phyloP scores from a whole-genome alignment of 2,797 vertebrate genomes.

The Macropodus opercularis region DNA sequence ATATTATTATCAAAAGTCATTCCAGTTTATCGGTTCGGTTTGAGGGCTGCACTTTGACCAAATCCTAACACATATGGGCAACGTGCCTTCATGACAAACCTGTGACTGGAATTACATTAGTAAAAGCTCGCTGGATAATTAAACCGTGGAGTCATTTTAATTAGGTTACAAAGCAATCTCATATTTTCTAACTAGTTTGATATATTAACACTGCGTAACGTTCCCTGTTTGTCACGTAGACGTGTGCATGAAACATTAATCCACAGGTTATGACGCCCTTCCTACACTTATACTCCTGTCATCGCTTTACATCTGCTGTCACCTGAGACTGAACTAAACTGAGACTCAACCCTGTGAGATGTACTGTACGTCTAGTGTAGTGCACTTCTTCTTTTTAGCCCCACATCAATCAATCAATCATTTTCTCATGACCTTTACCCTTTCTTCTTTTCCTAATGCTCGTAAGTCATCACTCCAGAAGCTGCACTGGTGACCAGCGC shows the following conservation, averaged over 20 bases:
- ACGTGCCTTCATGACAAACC: neutral
- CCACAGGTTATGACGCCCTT: slow-evolving; percentile 10
- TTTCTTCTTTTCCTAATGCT: no score
- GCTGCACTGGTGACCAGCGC: no score
- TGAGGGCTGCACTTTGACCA: slow-evolving; percentile 1
- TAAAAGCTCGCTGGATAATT: neutral
- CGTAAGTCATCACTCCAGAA: no score
- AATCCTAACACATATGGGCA: neutral
- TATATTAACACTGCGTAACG: neutral
- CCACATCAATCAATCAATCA: no score
- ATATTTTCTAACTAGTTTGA: neutral
- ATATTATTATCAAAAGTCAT: slow-evolving; percentile 65
- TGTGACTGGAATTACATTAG: slow-evolving; percentile 5
- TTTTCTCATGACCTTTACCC: no score
- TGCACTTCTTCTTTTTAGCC: no score
- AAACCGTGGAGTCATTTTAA: slow-evolving; percentile 1
- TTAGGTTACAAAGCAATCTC: slow-evolving; percentile 5
- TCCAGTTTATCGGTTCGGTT: slow-evolving; percentile 29
- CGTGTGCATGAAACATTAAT: neutral
- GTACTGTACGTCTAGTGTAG: no score
- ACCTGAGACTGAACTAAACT: slow-evolving; percentile 9
- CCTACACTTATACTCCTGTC: neutral
- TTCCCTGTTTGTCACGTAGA: slow-evolving; percentile 4
- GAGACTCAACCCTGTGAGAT: neutral
- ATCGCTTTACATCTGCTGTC: neutral